Evolutionary conservation across 2,113 vertebrate species (phyloP).

Genomic region (Cheilinus undulatus): DNA sequence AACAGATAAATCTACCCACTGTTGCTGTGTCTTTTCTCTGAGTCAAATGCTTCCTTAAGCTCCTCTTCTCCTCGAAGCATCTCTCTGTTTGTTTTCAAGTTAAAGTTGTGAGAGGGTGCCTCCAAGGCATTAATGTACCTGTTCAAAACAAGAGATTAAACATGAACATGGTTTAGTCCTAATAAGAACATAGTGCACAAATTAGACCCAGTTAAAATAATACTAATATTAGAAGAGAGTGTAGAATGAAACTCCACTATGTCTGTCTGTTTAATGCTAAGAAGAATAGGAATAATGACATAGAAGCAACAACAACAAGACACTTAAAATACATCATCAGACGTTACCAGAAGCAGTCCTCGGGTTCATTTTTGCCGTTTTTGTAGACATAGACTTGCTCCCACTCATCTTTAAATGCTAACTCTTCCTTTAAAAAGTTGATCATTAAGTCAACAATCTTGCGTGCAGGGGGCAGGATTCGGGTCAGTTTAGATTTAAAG

Average conservation of each 20-base stretch:
- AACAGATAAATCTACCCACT: slow-evolving; percentile 81
- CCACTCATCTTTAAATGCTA: slow-evolving; percentile 86
- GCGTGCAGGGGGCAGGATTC: slow-evolving; percentile 92
- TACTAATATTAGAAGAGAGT: too few species aligned
- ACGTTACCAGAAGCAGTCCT: slow-evolving; percentile 96
- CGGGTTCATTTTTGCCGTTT: slow-evolving; percentile 70
- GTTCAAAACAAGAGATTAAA: not conserved
- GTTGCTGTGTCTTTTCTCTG: slow-evolving; percentile 86
- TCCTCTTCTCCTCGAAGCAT: slow-evolving; percentile 78
- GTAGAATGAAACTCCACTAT: too few species aligned
- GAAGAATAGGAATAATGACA: too few species aligned
- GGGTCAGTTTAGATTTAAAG: slow-evolving; percentile 89
- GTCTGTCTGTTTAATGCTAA: too few species aligned
- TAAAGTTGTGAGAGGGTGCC: slow-evolving; percentile 86
- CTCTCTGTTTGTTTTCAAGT: slow-evolving; percentile 66
- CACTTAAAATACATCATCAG: too few species aligned
- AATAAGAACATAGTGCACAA: too few species aligned
- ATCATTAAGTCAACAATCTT: slow-evolving; percentile 88
- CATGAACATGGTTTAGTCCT: too few species aligned
- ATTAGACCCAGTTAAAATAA: too few species aligned
- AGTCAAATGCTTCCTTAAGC: slow-evolving; percentile 64
- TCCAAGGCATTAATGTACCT: slow-evolving; percentile 96
- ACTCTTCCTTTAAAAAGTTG: slow-evolving; percentile 78
- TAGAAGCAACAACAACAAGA: too few species aligned
- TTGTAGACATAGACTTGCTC: slow-evolving; percentile 89